Base-by-base conservation (phyloP, 2,797 vertebrate species). In the Amazonetta brasiliensis region DNA sequence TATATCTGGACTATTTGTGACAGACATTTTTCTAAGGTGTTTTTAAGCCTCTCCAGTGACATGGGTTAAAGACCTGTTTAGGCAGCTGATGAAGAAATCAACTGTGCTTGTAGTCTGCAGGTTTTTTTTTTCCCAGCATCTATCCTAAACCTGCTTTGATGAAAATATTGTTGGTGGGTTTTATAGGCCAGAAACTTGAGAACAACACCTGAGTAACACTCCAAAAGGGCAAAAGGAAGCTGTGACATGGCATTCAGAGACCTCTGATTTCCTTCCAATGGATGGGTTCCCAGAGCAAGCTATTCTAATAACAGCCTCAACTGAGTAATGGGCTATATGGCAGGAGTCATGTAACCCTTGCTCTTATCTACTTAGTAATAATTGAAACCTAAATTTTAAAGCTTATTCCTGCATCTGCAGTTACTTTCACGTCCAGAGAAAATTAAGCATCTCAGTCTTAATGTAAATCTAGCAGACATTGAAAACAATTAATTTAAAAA, bases 341-440 rank as follows among this genome's bases (percentile, higher is more conserved):
- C 93, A 94, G 67, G 12, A 94, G 88, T 79, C 93, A 79, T 2
- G 43, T 79, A 89, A 92, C 93, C 90, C 71, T 79, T 95, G 93
- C 67, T 95, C 95, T 87, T 87, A 93, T 82, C 93, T 95, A 63
- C 90, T 95, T 87, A 87, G 83, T 11, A 89, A 87, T 90, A 93
- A 94, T 78, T 94, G 84, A 52, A 92, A 67, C 39, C 83, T 75
- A 82, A 94, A 93, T 94, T 90, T 84, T 92, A 89, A 87, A 90
- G 83, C 83, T 87, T 71, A 82, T 87, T 91, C 85, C 90, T 92
- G 46, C 74, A 89, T 93, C 85, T 92, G 90, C 33, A 87, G 39
- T 89, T 95, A 82, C 84, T 94, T 96, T 90, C 55, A 87, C 56
- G 59, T 84, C 52, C 56, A 90, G 74, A 82, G 77, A 78, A 95